A percentile compares a stretch with the other conserved stretches of the same genome.
Conservation (phyloP, 2,888 invertebrate genomes). For the Tineola bisselliella region DNA sequence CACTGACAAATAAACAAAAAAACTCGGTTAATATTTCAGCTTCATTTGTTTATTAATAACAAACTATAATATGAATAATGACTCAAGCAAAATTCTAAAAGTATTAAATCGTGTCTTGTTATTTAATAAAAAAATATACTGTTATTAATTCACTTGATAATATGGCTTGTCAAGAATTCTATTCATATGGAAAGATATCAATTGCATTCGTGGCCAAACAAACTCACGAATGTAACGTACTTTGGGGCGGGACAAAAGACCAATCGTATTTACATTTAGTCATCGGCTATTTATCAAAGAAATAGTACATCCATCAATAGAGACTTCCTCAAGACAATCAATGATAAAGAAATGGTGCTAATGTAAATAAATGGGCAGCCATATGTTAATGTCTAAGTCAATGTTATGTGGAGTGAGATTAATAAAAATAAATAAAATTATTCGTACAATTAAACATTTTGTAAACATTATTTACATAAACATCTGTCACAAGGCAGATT, state of each 20-base stretch:
- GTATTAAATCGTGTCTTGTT: not conserved
- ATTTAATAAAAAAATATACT: not conserved
- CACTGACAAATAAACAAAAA: too few species aligned
- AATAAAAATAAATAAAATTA: not conserved
- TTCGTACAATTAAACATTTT: too few species aligned
- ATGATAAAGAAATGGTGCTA: slow-evolving; percentile 63
- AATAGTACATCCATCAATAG: slow-evolving; percentile 38
- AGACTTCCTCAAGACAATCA: slow-evolving; percentile 43
- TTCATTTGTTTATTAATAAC: too few species aligned
- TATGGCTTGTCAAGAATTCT: slow-evolving; percentile 27
- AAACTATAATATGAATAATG: not conserved
- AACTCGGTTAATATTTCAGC: too few species aligned
- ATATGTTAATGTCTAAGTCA: slow-evolving; percentile 51
- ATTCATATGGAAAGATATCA: slow-evolving; percentile 14
- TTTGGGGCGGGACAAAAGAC: slow-evolving; percentile 33
- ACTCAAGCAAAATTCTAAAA: not conserved
- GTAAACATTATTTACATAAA: too few species aligned
- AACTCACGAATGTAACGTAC: slow-evolving; percentile 21
- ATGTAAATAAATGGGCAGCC: slow-evolving; percentile 63
- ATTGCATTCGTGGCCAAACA: slow-evolving; percentile 30
- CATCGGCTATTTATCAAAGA: slow-evolving; percentile 50
- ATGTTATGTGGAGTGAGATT: not conserved
- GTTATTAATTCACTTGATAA: slow-evolving; percentile 23
- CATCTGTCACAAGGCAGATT: too few species aligned
- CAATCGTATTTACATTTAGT: slow-evolving; percentile 58